Base-by-base conservation (phyloP, 2,888 invertebrate species). In the Drosophila demipolita region DNA sequence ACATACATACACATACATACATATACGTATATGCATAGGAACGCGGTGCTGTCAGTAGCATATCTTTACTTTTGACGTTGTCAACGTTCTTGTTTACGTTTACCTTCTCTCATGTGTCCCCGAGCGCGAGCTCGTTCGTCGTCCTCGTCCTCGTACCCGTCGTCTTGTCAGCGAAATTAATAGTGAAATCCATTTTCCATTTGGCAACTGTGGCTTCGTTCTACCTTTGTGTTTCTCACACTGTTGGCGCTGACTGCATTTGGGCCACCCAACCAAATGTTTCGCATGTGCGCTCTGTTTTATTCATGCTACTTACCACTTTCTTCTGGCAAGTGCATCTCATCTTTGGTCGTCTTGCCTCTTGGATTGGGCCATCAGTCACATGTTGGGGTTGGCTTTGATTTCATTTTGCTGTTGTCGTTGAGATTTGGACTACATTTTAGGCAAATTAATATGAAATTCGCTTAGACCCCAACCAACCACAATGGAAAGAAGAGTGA, bases 111-210 rank as follows among this genome's bases (percentile, higher is more conserved):
- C 15, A 15, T 45, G 1, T 15, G 45, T 45, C 45, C 23, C 15
- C 45, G 15, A 23, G 45, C 45, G 7, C 52, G 32, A 40, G n/a
- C 45, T 63, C 40, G 38, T 35, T 52, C 35, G 17, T 26, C 61
- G 17, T 62, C 23, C 42, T 58, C 55, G 60, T 50, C 26, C 55
- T 57, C 50, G 55, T 57, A n/a, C 55, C 66, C 15, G 54, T 54
- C 66, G 64, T 70, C 68, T 78, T 75, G 87, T 85, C 88, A 80
- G 83, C 79, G 74, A 87, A 86, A 86, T 86, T 89, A 86, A 86
- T 89, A 86, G 82, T 74, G 84, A 86, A 86, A 89, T 86, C 82
- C 85, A 87, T 86, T 86, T 88, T 80, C 82, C 67, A 79, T 87
- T 83, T 87, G 87, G 82, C 87, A 75, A 73, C 62, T 62, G 53